Conservation (phyloP, 2,113 vertebrate species). For the Peucedramus taeniatus region DNA sequence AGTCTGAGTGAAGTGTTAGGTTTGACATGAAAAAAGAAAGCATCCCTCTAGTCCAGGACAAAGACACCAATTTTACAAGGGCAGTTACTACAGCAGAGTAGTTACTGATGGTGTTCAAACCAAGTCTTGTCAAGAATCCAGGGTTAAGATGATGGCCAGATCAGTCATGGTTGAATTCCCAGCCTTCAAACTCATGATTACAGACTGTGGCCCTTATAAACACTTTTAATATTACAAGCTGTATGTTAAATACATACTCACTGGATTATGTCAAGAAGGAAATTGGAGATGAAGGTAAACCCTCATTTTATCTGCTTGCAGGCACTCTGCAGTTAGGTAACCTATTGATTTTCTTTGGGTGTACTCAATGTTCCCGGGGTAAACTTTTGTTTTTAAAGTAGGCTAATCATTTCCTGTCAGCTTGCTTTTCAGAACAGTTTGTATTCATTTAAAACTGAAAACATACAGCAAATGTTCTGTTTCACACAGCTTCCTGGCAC, state of each 20-base stretch:
- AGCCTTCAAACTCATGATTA: slow-evolving; percentile 29
- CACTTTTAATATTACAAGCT: background rate
- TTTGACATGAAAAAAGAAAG: background rate
- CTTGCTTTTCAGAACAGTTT: background rate
- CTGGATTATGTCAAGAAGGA: background rate
- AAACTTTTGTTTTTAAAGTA: background rate
- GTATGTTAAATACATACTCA: background rate
- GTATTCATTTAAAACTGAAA: background rate
- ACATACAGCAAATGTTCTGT: background rate
- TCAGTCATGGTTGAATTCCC: background rate
- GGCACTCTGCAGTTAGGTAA: background rate
- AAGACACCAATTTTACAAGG: background rate
- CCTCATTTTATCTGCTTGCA: background rate
- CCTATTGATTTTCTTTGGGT: background rate
- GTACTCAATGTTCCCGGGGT: background rate
- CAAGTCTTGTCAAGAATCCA: background rate
- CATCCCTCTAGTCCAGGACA: background rate
- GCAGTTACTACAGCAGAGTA: background rate
- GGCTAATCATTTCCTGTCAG: background rate
- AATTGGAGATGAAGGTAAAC: background rate
- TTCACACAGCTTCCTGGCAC: background rate
- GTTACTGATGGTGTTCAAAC: background rate
- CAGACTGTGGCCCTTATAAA: background rate
- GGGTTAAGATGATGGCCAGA: background rate
- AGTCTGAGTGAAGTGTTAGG: background rate